Base-by-base conservation (phyloP, 2,797 vertebrate genomes). In the Brachymystax lenok region DNA sequence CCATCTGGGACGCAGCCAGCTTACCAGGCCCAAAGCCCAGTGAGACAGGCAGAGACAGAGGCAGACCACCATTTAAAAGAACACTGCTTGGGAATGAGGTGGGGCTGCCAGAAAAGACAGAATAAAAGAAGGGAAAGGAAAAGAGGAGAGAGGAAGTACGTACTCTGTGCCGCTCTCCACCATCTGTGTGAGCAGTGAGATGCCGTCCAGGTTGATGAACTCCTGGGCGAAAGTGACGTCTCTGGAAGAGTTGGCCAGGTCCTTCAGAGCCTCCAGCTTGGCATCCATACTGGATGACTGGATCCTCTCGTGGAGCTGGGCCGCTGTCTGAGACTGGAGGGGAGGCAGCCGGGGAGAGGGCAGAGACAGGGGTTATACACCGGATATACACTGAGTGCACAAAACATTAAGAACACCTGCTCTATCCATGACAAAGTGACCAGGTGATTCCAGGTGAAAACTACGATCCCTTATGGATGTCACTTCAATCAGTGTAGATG, bases 261-360 rank as follows among this genome's bases (percentile, higher is more conserved):
- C 96, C 89, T 99, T 99, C 91, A 99, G 92, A 6, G 96, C 94
- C 83, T 99, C 98, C 88, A 99, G 92, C 85, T 99, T 99, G n/a
- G 96, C 94, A 7, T 99, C 98, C 97, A 99, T 99, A 85, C 98
- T 99, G n/a, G 97, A 96, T 0, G 97, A 99, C 86, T 99, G 98
- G 90, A 99, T 97, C 54, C 95, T 94, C 69, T 99, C 97, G 1
- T 99, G 96, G 61, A 99, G 97, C 91, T 97, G 95, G 82, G 94
- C 85, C 3, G 98, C 96, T 2, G 95, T 98, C 86, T 96, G 96
- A 84, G 96, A 94, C 98, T 99, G 71, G 40, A 28, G 2, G 24
- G 50, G 4, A 68, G 5, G 54, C 3, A 17, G 64, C 6, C 56
- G 10, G 59, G n/a, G 10, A 46, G 40, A 21, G 21, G 5, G 5